Evolutionary conservation across 2,113 vertebrate genomes (phyloP), one percentile per base, ranked within the genome.

Genomic region (Percina caprodes): DNA sequence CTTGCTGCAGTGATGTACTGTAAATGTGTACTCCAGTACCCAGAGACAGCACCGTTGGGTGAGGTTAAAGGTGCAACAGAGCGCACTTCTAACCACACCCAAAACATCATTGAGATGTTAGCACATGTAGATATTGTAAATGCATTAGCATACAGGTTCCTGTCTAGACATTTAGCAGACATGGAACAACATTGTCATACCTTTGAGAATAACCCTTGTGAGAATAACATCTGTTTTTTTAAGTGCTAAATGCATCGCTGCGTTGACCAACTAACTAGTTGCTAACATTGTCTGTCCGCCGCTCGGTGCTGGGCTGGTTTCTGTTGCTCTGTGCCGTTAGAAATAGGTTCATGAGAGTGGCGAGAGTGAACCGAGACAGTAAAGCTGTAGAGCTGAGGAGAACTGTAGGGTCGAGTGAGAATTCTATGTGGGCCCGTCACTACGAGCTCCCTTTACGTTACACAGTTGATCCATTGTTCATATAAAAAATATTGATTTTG

Each of bases 401-500:
- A 39, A 39, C 35, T 39, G 35, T 8, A 39, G 35, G 7, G 21
- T 56, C 6, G 1, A 8, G 26, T 33, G 15, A 19, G n/a, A 1
- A 33, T 52, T 54, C 33, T 8, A 55, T 3, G 51, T 18, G 33
- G 6, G 48, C 49, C 35, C 60, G 12, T 56, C 54, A 72, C 7
- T 46, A 4, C 9, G 13, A 55, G 5, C 14, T 26, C 23, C 45
- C 33, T 1, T 45, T 6, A 39, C 19, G 39, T 39, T 9, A 39
- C 13, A 63, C 0, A 65, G 15, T 66, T 15, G 2, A 74, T 63
- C 59, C 10, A 42, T 26, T 15, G 49, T 56, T 46, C 33, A 6
- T 35, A 30, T 66, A 42, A 45, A 74, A 63, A n/a, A 63, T 26
- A 45, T 15, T 42, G 66, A 51, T n/a, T n/a, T n/a, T 55, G 48